phyloP scores from a whole-genome alignment of 1,140 invertebrate genomes.

The Drosophila melanica region DNA sequence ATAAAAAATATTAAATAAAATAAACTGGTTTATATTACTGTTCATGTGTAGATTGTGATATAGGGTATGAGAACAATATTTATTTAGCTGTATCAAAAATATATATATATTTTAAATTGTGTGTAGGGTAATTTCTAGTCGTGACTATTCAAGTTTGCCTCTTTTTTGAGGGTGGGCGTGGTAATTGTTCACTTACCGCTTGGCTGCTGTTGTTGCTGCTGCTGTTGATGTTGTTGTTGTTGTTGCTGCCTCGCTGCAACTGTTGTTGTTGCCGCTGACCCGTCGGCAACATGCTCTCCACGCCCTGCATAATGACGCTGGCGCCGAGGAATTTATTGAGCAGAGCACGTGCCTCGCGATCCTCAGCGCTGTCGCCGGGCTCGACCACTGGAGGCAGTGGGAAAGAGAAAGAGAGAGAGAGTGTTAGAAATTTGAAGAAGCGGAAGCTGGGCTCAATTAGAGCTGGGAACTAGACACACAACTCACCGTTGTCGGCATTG shows the following conservation, averaged over 20 bases:
- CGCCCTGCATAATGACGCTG: constrained; percentile 88
- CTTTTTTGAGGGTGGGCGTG: constrained; percentile 9
- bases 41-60: too few relatives aligned
- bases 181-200: constrained; percentile 58
- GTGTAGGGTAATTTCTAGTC: constrained; percentile 8
- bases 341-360: constrained; percentile 88
- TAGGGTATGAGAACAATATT: neutral
- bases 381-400: constrained; percentile 84
- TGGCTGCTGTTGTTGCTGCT: constrained; percentile 47
- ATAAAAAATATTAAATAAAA: too few relatives aligned
- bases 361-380: constrained; percentile 87
- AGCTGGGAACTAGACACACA: too few relatives aligned
- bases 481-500: constrained; percentile 88
- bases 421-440: constrained; percentile 4
- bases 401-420: constrained; percentile 11
- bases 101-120: neutral
- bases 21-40: too few relatives aligned
- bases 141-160: neutral
- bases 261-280: constrained; percentile 40
- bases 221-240: constrained; percentile 27
- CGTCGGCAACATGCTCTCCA: constrained; percentile 73
- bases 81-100: neutral
- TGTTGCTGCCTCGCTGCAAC: constrained; percentile 27
- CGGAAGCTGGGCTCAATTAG: too few relatives aligned
- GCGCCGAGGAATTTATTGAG: constrained; percentile 92